Conservation (phyloP, 2,888 invertebrate species). For the Parnassius mnemosyne region DNA sequence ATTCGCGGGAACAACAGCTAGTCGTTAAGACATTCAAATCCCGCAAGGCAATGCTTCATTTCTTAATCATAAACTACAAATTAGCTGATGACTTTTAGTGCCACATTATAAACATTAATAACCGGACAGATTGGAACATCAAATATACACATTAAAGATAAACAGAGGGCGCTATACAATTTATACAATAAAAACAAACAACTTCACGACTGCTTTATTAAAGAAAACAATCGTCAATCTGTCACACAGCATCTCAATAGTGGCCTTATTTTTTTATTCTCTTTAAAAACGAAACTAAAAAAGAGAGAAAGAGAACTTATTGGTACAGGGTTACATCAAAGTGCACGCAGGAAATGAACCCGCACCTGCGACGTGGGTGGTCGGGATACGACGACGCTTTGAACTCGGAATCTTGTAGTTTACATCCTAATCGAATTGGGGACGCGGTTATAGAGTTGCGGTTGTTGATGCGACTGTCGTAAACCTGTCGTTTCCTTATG, state of each 20-base stretch:
- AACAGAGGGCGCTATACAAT: slow-evolving; percentile 2
- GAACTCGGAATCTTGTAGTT: slow-evolving; percentile 8
- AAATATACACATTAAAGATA: not conserved
- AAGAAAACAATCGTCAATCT: slow-evolving; percentile 22
- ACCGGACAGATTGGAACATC: slow-evolving; percentile 3
- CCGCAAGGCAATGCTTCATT: no score
- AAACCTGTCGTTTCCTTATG: slow-evolving; percentile 22
- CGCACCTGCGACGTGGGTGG: slow-evolving; percentile 21
- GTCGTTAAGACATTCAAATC: no score
- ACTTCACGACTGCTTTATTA: slow-evolving; percentile 4
- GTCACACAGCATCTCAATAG: slow-evolving; percentile 8
- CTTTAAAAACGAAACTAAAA: no score
- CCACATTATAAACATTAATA: slow-evolving; percentile 6
- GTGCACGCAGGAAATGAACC: slow-evolving; percentile 13
- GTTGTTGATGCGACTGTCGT: not conserved
- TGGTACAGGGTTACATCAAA: slow-evolving; percentile 19
- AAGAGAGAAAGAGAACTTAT: no score
- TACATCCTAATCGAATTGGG: slow-evolving; percentile 5
- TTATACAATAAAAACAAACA: slow-evolving; percentile 8
- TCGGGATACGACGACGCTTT: slow-evolving; percentile 13
- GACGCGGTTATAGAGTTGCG: not conserved
- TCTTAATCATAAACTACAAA: not conserved
- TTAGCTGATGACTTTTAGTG: not conserved
- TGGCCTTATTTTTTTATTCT: no score
- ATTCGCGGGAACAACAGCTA: no score